phyloP scores from a whole-genome alignment of 2,113 vertebrate species.

The Chrysochloris asiatica region DNA sequence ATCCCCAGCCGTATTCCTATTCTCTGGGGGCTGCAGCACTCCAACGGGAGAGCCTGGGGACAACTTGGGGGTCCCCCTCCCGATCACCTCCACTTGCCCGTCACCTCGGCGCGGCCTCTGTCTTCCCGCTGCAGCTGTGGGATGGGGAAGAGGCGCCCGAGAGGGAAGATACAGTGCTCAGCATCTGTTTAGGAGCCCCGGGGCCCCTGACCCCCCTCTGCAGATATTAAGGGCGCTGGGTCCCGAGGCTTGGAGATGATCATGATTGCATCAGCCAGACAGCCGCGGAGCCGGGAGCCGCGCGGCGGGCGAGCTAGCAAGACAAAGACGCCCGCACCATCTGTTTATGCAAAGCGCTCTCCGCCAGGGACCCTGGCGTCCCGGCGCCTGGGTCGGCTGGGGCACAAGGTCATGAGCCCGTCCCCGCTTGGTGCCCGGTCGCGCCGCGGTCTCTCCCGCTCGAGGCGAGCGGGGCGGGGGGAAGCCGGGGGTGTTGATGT shows the following conservation, averaged over 20 bases:
- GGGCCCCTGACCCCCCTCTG: slow-evolving; percentile 54
- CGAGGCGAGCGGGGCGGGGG: slow-evolving; percentile 43
- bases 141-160: not conserved
- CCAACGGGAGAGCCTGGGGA: slow-evolving; percentile 75
- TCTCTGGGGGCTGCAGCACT: slow-evolving; percentile 83
- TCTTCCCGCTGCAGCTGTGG: slow-evolving; percentile 46
- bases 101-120: slow-evolving; percentile 22
- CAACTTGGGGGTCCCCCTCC: slow-evolving; percentile 20
- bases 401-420: slow-evolving; percentile 57
- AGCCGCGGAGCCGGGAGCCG: slow-evolving; percentile 48
- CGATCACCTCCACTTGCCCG: slow-evolving; percentile 26
- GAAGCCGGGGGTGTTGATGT: slow-evolving; percentile 75
- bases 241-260: slow-evolving; percentile 67
- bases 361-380: slow-evolving; percentile 66
- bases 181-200: slow-evolving; percentile 48
- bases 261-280: slow-evolving; percentile 74
- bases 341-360: slow-evolving; percentile 78
- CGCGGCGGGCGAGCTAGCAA: slow-evolving; percentile 13
- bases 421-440: not conserved
- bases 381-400: slow-evolving; percentile 36
- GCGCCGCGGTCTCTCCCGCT: not conserved
- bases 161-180: slow-evolving; percentile 28
- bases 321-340: slow-evolving; percentile 78
- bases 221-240: slow-evolving; percentile 60
- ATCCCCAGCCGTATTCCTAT: slow-evolving; percentile 54